Percentiles rank a stretch among this genome's conserved stretches.
These are phyloP conservation scores for Drosophila orosa DNA, from an alignment of 1,140 invertebrate species.

Conservation along the genomic window DNA sequence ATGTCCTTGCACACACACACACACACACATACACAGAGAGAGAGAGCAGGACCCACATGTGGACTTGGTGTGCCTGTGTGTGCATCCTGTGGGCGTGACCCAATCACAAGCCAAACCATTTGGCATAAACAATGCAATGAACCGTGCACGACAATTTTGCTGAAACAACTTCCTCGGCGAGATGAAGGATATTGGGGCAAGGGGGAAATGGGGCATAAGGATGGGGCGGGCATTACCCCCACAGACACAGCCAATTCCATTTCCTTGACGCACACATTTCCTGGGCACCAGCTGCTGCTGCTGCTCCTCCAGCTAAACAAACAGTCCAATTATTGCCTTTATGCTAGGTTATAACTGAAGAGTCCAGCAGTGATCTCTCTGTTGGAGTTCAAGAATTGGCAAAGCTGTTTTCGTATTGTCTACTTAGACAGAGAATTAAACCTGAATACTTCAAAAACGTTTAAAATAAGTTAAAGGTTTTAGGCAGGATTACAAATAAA, in stretches of 20 bases:
- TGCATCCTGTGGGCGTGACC: constrained; percentile 39
- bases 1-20: constrained; percentile 24
- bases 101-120: constrained; percentile 61
- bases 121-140: constrained; percentile 74
- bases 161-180: constrained; percentile 58
- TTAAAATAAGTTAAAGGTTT: not conserved
- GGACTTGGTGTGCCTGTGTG: not conserved
- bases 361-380: constrained; percentile 6
- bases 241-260: constrained; percentile 60
- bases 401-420: not conserved
- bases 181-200: constrained; percentile 24
- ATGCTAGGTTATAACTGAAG: constrained; percentile 14
- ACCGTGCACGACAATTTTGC: constrained; percentile 57
- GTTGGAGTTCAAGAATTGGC: not conserved
- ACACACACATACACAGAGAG: not conserved
- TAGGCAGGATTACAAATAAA: not conserved
- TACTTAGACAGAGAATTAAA: not conserved
- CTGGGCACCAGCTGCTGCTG: constrained; percentile 35
- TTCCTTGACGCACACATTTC: constrained; percentile 48
- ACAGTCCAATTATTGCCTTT: constrained; percentile 32
- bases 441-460: not conserved
- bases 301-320: constrained; percentile 10
- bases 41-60: constrained; percentile 3
- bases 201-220: not conserved
- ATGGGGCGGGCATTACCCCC: constrained; percentile 16